Base-by-base conservation (phyloP, 2,797 vertebrate genomes). In the Xenops minutus region DNA sequence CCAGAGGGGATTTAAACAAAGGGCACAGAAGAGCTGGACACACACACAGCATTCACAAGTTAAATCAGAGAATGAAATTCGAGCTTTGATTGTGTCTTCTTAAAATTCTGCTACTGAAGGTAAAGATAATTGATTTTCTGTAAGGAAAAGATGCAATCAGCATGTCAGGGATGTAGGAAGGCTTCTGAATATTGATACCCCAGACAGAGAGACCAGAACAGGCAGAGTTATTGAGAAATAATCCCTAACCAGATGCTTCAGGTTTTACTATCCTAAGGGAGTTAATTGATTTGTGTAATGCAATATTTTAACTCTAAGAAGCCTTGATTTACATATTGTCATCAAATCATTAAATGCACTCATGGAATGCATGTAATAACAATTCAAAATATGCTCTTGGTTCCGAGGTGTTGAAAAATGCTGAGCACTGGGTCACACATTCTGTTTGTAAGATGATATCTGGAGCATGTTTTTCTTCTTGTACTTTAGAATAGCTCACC, bases 181-280 rank as follows among this genome's bases (percentile, higher is more conserved):
- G 61, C 49, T 92, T 75, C 11, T 86, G 93, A 93, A 96, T 96
- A 92, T 86, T 85, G 93, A 93, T 89, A 75, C 34, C 62, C 37
- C 76, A 86, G 61, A 64, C 36, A 55, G 85, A 88, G 43, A 88
- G 9, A 89, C 14, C 69, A 75, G 49, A 37, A 67, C 30, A 76
- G 41, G 17, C 63, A 15, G 3, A 74, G 52, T 54, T 58, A 61
- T 17, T 30, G 69, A 91, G 74, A 80, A 77, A 61, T 18, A 69
- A 24, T 30, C 55, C 72, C 72, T 76, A 68, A 89, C 68, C 4
- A 85, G 66, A 77, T 55, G 52, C 44, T 69, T 55, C 20, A 32
- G 30, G 26, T 41, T 86, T 86, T 54, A 55, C 81, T 64, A 17
- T n/a, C 67, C 29, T 77, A 84, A 81, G 54, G n/a, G 83, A 69